Percentiles rank a stretch among this genome's conserved stretches.
Evolutionary conservation across 2,797 vertebrate species (phyloP).

Genomic region (Sylvilagus floridanus): DNA sequence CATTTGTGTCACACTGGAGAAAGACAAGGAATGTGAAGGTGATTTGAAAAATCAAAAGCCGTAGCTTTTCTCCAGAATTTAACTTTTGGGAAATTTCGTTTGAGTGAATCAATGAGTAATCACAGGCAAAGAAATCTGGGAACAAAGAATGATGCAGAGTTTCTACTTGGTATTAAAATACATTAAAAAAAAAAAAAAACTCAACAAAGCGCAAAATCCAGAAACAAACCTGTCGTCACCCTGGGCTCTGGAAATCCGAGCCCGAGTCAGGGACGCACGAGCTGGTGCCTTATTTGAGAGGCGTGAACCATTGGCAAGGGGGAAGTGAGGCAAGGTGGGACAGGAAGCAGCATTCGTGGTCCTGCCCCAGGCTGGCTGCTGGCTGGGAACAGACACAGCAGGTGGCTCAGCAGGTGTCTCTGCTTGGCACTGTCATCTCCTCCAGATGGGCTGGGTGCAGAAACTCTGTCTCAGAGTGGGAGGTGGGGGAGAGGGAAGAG

Average conservation of each 20-base stretch:
- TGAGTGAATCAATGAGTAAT: neutral
- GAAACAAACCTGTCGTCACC: neutral
- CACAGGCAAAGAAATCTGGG: neutral
- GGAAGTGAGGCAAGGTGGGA: neutral
- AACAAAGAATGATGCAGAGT: neutral
- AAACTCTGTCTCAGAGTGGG: neutral
- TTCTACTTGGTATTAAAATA: neutral
- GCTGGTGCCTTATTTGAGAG: neutral
- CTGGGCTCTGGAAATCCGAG: neutral
- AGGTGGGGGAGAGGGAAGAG: neutral
- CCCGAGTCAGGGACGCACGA: neutral
- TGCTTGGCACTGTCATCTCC: neutral
- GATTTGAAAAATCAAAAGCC: neutral
- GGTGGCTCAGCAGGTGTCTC: neutral
- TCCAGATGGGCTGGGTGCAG: neutral
- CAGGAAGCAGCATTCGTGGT: accelerated
- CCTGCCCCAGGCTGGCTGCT: neutral
- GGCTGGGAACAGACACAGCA: neutral
- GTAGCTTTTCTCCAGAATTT: neutral
- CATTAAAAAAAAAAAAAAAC: constrained; percentile 10
- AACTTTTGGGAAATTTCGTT: constrained; percentile 35
- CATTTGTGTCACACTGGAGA: neutral
- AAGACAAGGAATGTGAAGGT: neutral
- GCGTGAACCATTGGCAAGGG: neutral
- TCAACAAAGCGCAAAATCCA: neutral